phyloP scores from a whole-genome alignment of 2,888 invertebrate species.

The Cotesia congregata region DNA sequence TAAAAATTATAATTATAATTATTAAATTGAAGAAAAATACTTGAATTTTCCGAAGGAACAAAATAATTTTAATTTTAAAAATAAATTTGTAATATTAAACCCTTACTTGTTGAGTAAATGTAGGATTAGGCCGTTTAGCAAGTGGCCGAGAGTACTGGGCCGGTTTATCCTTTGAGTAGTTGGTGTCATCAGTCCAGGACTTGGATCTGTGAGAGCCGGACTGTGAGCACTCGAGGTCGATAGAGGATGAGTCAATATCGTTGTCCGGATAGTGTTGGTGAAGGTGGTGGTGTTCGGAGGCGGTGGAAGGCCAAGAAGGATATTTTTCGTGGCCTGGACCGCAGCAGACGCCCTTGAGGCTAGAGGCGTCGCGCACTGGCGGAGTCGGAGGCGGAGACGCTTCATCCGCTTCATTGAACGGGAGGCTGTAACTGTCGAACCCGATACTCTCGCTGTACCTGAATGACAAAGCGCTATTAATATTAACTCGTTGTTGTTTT shows the following conservation, averaged over 20 bases:
- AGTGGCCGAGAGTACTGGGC: constrained; percentile 76
- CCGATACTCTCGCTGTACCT: constrained; percentile 69
- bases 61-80: too few species aligned
- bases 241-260: constrained; percentile 63
- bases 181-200: constrained; percentile 81
- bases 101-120: constrained; percentile 75
- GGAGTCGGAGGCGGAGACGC: constrained; percentile 74
- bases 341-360: constrained; percentile 77
- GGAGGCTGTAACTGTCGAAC: constrained; percentile 68
- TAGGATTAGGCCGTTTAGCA: constrained; percentile 75
- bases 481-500: background rate
- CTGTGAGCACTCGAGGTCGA: constrained; percentile 50
- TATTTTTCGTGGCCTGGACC: constrained; percentile 82
- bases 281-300: constrained; percentile 71
- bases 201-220: constrained; percentile 78
- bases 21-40: too few species aligned
- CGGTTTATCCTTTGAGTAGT: constrained; percentile 79
- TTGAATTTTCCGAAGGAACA: too few species aligned
- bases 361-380: constrained; percentile 78
- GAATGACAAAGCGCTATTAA: constrained; percentile 28
- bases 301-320: constrained; percentile 80
- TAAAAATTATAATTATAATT: too few species aligned
- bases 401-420: constrained; percentile 70
- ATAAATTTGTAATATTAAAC: too few species aligned
- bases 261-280: constrained; percentile 63